Evolutionary conservation across 2,113 vertebrate genomes (phyloP), one percentile per base, ranked within the genome.

Genomic region (Planiliza haematocheilus): DNA sequence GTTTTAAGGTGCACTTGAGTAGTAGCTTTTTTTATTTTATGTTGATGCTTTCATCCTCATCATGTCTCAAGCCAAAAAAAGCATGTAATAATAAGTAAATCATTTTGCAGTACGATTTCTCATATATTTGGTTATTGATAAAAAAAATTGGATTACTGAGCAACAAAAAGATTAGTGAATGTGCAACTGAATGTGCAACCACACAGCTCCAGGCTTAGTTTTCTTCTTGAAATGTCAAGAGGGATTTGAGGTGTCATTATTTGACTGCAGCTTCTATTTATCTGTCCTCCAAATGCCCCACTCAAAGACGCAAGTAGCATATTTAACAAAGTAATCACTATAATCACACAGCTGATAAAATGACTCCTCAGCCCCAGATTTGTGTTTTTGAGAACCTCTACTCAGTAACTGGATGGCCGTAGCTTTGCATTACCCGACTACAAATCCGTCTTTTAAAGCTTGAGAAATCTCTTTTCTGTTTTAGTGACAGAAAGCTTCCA

Each of bases 201-300:
- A 13, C 16, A 11, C 21, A 43, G 36, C n/a, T 56, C 7, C n/a
- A 13, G 18, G 11, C 36, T 49, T 18, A 0, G 13, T 73, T 69
- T 72, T 46, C 24, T 21, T 8, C 7, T 50, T 14, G 1, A 64
- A 71, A 77, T 48, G 24, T 53, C 14, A 57, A 52, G 21, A 71
- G 6, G 14, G 8, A 41, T 39, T 18, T 11, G 18, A 1, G 4
- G 4, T 16, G 6, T 1, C 7, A 64, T 46, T 60, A 1, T 43
- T 36, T 46, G 18, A 52, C 30, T 13, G 24, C 16, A 12, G 49
- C 58, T 61, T 46, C 17, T 43, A 3, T 59, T 72, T 42, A 1
- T 0, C 20, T 8, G 10, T 58, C 7, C 7, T 49, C 8, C 24
- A 56, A 14, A 18, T 7, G 7, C 34, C 9, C 50, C 10, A 20